Conservation (phyloP, 2,113 vertebrate species). For the Brachionichthys hirsutus region DNA sequence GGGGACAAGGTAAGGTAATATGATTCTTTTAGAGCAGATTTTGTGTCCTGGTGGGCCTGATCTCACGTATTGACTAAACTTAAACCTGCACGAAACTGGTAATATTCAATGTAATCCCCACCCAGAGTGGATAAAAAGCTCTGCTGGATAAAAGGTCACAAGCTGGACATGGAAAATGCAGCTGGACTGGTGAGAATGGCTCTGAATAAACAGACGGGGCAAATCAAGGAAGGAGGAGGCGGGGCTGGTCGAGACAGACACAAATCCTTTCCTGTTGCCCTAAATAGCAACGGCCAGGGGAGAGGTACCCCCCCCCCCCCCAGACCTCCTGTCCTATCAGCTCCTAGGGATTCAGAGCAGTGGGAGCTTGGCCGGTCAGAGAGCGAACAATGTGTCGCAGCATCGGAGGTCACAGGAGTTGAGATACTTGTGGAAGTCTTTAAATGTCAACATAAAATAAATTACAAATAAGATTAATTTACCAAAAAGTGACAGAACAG, state of each 20-base stretch:
- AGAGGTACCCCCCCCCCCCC: conserved; percentile 45
- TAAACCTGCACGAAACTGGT: not conserved
- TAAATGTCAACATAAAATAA: too few relatives aligned
- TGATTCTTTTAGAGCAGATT: too few relatives aligned
- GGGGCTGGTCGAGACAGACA: conserved; percentile 56
- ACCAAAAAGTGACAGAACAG: too few relatives aligned
- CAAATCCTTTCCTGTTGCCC: conserved; percentile 66
- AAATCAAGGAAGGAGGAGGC: conserved; percentile 35
- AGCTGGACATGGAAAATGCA: conserved; percentile 44
- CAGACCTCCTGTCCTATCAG: conserved; percentile 63
- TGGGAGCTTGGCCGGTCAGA: conserved; percentile 25
- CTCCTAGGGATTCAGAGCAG: conserved; percentile 42
- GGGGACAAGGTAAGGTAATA: not conserved
- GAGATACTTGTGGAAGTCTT: too few relatives aligned
- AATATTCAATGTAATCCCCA: too few relatives aligned
- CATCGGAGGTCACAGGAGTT: conserved; percentile 11
- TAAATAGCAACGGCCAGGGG: conserved; percentile 67
- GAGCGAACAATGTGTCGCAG: conserved; percentile 19
- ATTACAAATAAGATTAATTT: too few relatives aligned
- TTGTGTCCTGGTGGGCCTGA: too few relatives aligned
- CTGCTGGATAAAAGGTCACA: conserved; percentile 34
- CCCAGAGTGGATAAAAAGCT: not conserved
- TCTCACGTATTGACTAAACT: not conserved
- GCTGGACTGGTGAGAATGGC: conserved; percentile 60
- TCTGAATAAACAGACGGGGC: conserved; percentile 54